Percentiles rank a stretch among this genome's conserved stretches.
Conservation (phyloP, 35 echinoderm and acorn worm species). For the Apostichopus californicus region DNA sequence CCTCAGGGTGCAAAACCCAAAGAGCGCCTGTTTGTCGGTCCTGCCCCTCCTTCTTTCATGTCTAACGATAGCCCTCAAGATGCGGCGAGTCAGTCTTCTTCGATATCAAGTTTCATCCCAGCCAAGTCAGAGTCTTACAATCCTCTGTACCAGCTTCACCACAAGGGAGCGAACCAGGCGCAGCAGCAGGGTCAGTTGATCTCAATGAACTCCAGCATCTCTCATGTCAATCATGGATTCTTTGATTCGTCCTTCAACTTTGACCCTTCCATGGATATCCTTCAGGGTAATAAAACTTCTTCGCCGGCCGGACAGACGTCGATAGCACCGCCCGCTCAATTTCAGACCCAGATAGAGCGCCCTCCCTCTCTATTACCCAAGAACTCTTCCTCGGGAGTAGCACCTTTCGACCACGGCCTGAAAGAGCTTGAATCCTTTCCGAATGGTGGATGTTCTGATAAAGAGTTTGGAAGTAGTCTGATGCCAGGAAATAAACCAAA, state of each 20-base stretch:
- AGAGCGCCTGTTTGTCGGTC: slow-evolving; percentile 19
- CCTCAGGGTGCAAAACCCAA: slow-evolving; percentile 86
- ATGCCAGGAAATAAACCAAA: not conserved
- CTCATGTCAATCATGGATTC: slow-evolving; percentile 36
- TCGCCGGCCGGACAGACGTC: not conserved
- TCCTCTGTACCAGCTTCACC: slow-evolving; percentile 71
- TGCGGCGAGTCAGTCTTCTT: not conserved
- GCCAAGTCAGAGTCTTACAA: slow-evolving; percentile 57
- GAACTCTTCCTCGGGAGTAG: not conserved
- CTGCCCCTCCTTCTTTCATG: not conserved
- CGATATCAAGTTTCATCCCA: slow-evolving; percentile 7
- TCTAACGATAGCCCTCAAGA: slow-evolving; percentile 17
- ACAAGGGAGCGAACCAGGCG: slow-evolving; percentile 39
- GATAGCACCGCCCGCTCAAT: not conserved
- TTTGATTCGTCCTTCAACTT: slow-evolving; percentile 34
- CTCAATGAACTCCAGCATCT: slow-evolving; percentile 42
- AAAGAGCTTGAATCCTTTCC: not conserved
- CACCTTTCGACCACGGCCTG: not conserved
- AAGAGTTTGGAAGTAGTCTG: slow-evolving; percentile 45
- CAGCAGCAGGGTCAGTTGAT: not conserved
- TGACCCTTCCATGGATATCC: slow-evolving; percentile 33
- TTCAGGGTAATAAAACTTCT: not conserved
- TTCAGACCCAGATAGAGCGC: slow-evolving; percentile 12
- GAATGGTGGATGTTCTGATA: slow-evolving; percentile 1
- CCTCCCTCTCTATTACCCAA: not conserved